A percentile compares a stretch with the other conserved stretches of the same genome.
Evolutionary conservation across 1,140 invertebrate species (phyloP).

Genomic region (Caenorhabditis latens): DNA sequence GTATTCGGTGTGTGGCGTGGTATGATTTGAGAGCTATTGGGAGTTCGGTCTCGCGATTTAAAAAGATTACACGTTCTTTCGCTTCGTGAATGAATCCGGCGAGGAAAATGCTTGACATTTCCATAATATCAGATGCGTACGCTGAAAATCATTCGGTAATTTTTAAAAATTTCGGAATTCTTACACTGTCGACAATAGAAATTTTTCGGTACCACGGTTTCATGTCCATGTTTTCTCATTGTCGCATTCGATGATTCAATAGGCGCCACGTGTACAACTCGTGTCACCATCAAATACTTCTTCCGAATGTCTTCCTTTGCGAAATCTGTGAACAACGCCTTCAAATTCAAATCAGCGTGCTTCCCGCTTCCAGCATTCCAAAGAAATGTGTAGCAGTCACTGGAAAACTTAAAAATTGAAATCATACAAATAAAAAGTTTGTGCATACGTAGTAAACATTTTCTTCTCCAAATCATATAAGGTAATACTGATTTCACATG

Average conservation of each 20-base stretch:
- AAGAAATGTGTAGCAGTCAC: conserved; percentile 65
- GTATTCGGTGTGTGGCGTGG: conserved; percentile 21
- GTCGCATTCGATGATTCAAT: conserved; percentile 60
- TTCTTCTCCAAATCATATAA: conserved; percentile 61
- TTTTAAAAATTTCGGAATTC: not conserved
- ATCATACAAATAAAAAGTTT: not conserved
- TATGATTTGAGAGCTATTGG: conserved; percentile 46
- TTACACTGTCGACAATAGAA: conserved; percentile 57
- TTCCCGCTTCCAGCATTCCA: conserved; percentile 52
- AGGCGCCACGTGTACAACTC: conserved; percentile 54
- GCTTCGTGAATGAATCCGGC: conserved; percentile 13
- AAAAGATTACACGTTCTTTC: conserved; percentile 62
- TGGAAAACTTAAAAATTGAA: conserved; percentile 28
- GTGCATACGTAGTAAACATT: conserved; percentile 55
- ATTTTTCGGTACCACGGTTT: conserved; percentile 21
- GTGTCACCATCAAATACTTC: conserved; percentile 47
- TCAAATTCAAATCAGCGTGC: conserved; percentile 58
- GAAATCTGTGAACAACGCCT: conserved; percentile 55
- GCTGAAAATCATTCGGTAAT: not conserved
- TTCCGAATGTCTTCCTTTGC: conserved; percentile 42
- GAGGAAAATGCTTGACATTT: conserved; percentile 27
- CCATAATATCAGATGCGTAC: conserved; percentile 57
- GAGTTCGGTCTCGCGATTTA: conserved; percentile 55
- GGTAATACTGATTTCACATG: conserved; percentile 63
- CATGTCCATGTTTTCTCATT: conserved; percentile 58